Evolutionary conservation across 2,113 vertebrate genomes (phyloP).

Genomic region (Kryptolebias marmoratus): DNA sequence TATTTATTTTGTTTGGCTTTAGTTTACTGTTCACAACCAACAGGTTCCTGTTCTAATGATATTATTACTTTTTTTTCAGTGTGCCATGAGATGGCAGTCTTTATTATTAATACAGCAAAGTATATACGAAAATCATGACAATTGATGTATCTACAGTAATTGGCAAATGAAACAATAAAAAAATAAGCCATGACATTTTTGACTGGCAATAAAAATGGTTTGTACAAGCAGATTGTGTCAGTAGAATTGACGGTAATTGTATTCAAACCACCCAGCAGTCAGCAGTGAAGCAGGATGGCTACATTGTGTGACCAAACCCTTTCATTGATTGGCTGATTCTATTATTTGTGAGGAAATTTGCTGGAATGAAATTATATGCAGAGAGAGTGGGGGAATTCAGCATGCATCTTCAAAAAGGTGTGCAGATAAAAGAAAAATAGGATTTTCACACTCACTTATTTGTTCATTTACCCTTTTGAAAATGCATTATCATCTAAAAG

Average conservation of each 20-base stretch:
- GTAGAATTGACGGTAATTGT: constrained; percentile 24
- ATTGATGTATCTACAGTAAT: constrained; percentile 21
- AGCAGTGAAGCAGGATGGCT: constrained; percentile 21
- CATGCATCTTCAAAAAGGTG: constrained; percentile 7
- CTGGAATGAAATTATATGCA: constrained; percentile 31
- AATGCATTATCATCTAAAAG: neutral
- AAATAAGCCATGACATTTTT: constrained; percentile 12
- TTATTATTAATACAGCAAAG: too few relatives aligned
- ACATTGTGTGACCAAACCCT: constrained; percentile 38
- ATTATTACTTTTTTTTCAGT: too few relatives aligned
- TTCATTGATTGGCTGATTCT: constrained; percentile 55
- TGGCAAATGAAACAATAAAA: constrained; percentile 14
- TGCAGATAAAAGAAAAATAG: neutral
- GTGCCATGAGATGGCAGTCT: too few relatives aligned
- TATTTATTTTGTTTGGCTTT: too few relatives aligned
- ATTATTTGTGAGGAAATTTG: constrained; percentile 32
- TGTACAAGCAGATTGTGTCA: constrained; percentile 3
- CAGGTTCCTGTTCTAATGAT: too few relatives aligned
- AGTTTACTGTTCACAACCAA: too few relatives aligned
- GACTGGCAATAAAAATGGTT: constrained; percentile 22
- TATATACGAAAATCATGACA: neutral
- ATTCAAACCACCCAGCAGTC: constrained; percentile 17
- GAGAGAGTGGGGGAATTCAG: neutral
- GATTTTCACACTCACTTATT: constrained; percentile 10
- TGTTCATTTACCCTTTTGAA: neutral